phyloP scores from a whole-genome alignment of 2,888 invertebrate species.

The Acanthosoma haemorrhoidale region DNA sequence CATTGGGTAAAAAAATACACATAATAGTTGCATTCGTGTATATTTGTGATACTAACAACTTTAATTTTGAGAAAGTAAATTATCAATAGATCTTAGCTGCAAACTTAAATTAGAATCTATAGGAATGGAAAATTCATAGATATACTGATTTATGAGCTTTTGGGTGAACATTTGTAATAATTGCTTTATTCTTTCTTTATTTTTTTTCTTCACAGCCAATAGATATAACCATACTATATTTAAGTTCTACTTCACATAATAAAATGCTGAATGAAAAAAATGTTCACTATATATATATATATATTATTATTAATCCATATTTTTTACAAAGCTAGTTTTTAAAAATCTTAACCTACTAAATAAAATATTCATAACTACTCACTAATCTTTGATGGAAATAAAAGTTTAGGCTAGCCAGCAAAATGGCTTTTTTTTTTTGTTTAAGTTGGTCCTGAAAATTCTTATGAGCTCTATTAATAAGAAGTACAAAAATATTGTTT shows the following conservation, averaged over 20 bases:
- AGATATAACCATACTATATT: neutral
- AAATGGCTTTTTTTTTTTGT: neutral
- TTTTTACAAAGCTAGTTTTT: neutral
- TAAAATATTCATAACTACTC: neutral
- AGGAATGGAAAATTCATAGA: too few relatives aligned
- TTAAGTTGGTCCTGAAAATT: neutral
- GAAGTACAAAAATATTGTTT: neutral
- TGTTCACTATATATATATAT: too few relatives aligned
- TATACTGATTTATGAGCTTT: too few relatives aligned
- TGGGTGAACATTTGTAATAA: too few relatives aligned
- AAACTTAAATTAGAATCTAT: too few relatives aligned
- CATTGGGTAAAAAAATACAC: too few relatives aligned
- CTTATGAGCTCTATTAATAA: neutral
- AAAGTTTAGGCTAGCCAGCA: neutral
- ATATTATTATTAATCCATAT: neutral
- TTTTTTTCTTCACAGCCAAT: constrained; percentile 11
- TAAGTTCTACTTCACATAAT: neutral
- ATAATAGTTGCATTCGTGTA: too few relatives aligned
- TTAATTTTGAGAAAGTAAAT: too few relatives aligned
- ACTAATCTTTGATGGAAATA: too few relatives aligned
- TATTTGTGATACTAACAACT: too few relatives aligned
- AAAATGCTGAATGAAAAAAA: too few relatives aligned
- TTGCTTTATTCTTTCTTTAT: neutral
- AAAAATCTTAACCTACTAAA: neutral
- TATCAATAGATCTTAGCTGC: too few relatives aligned